Evolutionary conservation across 2,113 vertebrate genomes (phyloP).

Genomic region (Rhodinocichla rosea): DNA sequence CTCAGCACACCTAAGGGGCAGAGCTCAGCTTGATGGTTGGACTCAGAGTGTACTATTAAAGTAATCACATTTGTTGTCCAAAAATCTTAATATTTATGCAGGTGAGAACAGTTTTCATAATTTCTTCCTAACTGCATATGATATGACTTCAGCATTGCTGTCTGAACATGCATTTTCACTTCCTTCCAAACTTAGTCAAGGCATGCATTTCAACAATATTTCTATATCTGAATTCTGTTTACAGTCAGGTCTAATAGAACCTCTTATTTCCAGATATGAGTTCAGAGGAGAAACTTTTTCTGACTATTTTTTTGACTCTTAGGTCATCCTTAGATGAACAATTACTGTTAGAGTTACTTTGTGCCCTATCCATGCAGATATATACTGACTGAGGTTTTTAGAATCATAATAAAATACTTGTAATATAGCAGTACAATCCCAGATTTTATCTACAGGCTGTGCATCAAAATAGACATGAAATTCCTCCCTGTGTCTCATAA

Average conservation of each 20-base stretch:
- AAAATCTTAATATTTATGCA: neutral
- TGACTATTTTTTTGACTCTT: neutral
- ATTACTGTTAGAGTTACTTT: neutral
- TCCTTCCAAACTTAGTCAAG: neutral
- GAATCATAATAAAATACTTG: neutral
- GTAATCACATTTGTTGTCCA: neutral
- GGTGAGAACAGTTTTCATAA: neutral
- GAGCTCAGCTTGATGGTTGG: neutral
- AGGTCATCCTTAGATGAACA: neutral
- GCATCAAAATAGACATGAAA: constrained; percentile 25
- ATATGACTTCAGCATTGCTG: neutral
- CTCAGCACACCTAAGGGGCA: neutral
- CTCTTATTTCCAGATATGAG: neutral
- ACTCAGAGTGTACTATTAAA: neutral
- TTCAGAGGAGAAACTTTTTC: neutral
- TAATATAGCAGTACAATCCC: neutral
- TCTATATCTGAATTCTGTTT: neutral
- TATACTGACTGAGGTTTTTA: neutral
- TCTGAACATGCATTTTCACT: neutral
- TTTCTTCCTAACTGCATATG: neutral
- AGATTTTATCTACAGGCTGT: constrained; percentile 3
- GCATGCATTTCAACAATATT: neutral
- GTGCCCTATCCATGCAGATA: neutral
- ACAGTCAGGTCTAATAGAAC: neutral
- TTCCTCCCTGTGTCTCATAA: neutral